Base-by-base conservation (phyloP, 2,113 vertebrate genomes). In the Chiloscyllium plagiosum region DNA sequence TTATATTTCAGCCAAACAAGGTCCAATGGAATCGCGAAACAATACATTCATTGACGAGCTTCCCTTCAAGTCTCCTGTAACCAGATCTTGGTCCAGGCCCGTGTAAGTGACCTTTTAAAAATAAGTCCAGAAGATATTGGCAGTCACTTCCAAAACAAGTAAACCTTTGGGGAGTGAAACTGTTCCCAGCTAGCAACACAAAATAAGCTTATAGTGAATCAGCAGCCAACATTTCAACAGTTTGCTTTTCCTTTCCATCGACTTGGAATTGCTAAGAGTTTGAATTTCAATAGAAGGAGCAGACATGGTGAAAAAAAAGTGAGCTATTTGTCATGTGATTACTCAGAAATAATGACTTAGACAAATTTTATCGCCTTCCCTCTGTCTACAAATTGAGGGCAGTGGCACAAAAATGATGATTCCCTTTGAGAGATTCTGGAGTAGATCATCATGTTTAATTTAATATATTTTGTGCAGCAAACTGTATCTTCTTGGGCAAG, bases 31-130 rank as follows among this genome's bases (percentile, higher is more conserved):
- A 97, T 96, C 99, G 97, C 98, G 98, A 97, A 98, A 97, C 97
- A 99, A 98, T 96, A 97, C 98, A 7, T 98, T 99, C 97, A 99
- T 99, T 0, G 99, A 99, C 96, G 99, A 99, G 97, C 98, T 99
- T 97, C 99, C 99, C 76, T 99, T 99, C 97, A 99, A 99, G 96
- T 99, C 99, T 0, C 99, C 99, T 0, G 97, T 99, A 97, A 99
- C 99, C 13, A 99, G 98, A 97, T 99, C 99, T 69, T 99, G 99
- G 99, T 99, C 98, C 80, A 98, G 99, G 96, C 98, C 98, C 96
- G 98, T 97, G 99, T 99, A 97, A 99, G 99, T 98, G 96, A 95
- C 96, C 95, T 66, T 26, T 95, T 89, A 80, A 96, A 97, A 89
- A 19, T n/a, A 65, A 33, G 15, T 61, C 33, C 87, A 65, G 52